phyloP scores from a whole-genome alignment of 2,888 invertebrate genomes.

The Lottia scabra region DNA sequence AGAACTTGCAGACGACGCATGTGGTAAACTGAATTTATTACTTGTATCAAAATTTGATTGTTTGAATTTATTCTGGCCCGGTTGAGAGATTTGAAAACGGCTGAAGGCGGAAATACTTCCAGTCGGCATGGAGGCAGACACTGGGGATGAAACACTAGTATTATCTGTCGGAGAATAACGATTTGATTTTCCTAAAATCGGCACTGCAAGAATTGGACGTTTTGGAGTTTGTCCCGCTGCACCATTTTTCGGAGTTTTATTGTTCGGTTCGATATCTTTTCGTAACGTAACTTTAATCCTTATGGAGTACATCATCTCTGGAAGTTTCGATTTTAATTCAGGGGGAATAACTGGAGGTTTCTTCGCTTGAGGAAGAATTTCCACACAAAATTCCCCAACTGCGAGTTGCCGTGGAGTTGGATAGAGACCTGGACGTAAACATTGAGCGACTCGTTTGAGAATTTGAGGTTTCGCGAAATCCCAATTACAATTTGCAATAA shows the following conservation, averaged over 20 bases:
- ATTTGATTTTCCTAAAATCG: neutral
- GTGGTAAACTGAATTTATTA: too few species aligned
- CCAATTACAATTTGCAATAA: constrained; percentile 62
- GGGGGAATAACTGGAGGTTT: constrained; percentile 54
- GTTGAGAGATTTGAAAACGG: neutral
- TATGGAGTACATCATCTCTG: constrained; percentile 53
- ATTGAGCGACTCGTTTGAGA: constrained; percentile 52
- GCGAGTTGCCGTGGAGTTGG: constrained; percentile 35
- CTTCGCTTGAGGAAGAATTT: constrained; percentile 54
- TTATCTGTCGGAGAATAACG: neutral
- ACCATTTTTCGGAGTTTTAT: neutral
- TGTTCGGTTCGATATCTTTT: neutral
- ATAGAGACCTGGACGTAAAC: constrained; percentile 43
- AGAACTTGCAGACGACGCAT: neutral
- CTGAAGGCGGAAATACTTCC: neutral
- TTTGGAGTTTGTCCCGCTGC: neutral
- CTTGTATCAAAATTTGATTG: too few species aligned
- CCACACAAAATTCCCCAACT: constrained; percentile 46
- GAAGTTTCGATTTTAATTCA: constrained; percentile 49
- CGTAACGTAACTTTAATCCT: constrained; percentile 43
- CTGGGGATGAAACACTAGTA: neutral
- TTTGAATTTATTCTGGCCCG: neutral
- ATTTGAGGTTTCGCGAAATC: constrained; percentile 49
- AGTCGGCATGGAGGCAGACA: neutral
- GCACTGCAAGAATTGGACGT: neutral